Conservation (phyloP, 2,888 invertebrate genomes). For the Oasisia sp. region DNA sequence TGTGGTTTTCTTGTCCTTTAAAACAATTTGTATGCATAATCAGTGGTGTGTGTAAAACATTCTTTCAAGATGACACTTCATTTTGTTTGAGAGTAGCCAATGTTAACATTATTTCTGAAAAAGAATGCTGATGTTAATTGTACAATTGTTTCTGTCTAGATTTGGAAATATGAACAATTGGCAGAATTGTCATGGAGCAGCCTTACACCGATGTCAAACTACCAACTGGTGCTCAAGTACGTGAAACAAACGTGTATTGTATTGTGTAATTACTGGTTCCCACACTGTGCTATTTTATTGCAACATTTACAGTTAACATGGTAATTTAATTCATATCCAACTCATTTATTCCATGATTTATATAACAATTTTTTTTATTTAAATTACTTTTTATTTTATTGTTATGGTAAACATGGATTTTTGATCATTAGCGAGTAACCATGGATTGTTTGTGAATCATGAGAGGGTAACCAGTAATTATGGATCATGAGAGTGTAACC, state of each 20-base stretch:
- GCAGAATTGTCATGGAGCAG: conserved; percentile 53
- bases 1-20: neutral
- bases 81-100: neutral
- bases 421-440: too few relatives aligned
- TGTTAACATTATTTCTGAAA: neutral
- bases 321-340: too few relatives aligned
- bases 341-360: too few relatives aligned
- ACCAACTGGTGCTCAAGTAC: conserved; percentile 54
- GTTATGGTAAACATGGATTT: too few relatives aligned
- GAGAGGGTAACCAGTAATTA: too few relatives aligned
- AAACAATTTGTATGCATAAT: neutral
- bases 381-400: too few relatives aligned
- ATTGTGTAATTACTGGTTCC: neutral
- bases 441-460: too few relatives aligned
- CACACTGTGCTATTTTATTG: too few relatives aligned
- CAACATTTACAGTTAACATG: too few relatives aligned
- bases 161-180: conserved; percentile 61
- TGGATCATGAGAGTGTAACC: too few relatives aligned
- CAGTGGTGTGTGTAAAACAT: neutral
- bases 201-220: conserved; percentile 61
- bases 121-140: conserved; percentile 19
- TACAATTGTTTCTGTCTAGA: conserved; percentile 44
- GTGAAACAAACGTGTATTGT: neutral
- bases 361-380: too few relatives aligned
- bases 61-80: neutral